Conservation (phyloP, 37 sponge, comb jelly and placozoan genomes). For the Geodia barretti region DNA sequence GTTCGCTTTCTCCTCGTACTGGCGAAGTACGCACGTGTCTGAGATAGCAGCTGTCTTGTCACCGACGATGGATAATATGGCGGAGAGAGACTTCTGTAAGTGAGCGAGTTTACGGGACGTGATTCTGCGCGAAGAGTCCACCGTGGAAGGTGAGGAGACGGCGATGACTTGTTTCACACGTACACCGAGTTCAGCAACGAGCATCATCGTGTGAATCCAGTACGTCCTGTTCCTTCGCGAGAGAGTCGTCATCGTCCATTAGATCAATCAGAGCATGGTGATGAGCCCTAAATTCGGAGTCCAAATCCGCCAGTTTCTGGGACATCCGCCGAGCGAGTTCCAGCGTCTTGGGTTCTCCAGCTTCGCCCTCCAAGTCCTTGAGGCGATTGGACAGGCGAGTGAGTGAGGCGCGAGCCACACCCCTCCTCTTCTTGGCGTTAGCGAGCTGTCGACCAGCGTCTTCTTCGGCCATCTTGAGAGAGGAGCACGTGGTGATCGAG, state of each 20-base stretch:
- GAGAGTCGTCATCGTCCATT: neutral
- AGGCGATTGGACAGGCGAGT: conserved; percentile 11
- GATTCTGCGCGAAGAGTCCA: neutral
- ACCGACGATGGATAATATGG: too few relatives aligned
- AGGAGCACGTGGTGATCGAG: too few relatives aligned
- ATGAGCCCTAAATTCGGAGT: neutral
- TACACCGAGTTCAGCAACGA: neutral
- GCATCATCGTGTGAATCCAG: neutral
- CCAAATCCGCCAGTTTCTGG: too few relatives aligned
- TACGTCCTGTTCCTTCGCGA: neutral
- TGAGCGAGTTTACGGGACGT: neutral
- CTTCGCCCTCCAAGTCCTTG: conserved; percentile 16
- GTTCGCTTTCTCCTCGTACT: too few relatives aligned
- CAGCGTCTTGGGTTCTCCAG: conserved; percentile 37
- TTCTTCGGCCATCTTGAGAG: too few relatives aligned
- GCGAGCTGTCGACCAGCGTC: too few relatives aligned
- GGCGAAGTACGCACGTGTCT: too few relatives aligned
- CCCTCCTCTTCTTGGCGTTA: conserved; percentile 33
- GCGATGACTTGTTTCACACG: neutral
- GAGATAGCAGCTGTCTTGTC: too few relatives aligned
- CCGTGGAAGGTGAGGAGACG: neutral
- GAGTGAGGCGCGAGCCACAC: conserved; percentile 19
- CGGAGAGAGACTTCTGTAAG: neutral
- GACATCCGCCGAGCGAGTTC: too few relatives aligned
- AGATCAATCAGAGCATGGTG: conserved; percentile 2